Conservation (phyloP, 2,888 invertebrate species). For the Polyommatus iphigenia region DNA sequence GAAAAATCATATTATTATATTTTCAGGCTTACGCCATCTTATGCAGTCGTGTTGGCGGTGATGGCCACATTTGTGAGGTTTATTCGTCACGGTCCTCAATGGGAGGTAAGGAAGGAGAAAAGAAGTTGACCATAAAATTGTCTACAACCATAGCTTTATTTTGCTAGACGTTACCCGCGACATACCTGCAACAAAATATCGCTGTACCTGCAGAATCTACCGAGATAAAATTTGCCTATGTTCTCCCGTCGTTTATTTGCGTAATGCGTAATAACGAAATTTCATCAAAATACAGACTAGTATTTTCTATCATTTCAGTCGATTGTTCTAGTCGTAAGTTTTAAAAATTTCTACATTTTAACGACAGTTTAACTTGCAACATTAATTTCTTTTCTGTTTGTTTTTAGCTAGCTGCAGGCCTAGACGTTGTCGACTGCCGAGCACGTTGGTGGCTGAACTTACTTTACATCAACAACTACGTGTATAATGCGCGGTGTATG, state of each 20-base stretch:
- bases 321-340: too few species aligned
- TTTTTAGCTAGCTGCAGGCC: slow-evolving; percentile 31
- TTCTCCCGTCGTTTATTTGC: too few species aligned
- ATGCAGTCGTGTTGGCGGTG: slow-evolving; percentile 46
- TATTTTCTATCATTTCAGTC: too few species aligned
- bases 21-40: slow-evolving; percentile 49
- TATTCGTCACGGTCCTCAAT: slow-evolving; percentile 61
- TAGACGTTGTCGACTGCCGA: slow-evolving; percentile 45
- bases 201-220: too few species aligned
- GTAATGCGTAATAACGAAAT: too few species aligned
- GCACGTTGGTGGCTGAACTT: slow-evolving; percentile 51
- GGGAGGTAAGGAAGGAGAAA: slow-evolving; percentile 46
- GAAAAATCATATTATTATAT: background rate
- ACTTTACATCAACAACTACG: slow-evolving; percentile 54
- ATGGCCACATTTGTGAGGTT: slow-evolving; percentile 53
- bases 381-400: background rate
- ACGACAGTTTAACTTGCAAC: too few species aligned
- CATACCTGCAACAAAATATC: too few species aligned
- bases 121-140: background rate
- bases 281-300: background rate
- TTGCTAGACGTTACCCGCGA: background rate
- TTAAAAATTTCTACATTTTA: too few species aligned
- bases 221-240: too few species aligned
- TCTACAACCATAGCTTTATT: background rate
- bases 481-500: slow-evolving; percentile 48